phyloP scores from a whole-genome alignment of 1,140 invertebrate genomes.

The Danaus plexippus region DNA sequence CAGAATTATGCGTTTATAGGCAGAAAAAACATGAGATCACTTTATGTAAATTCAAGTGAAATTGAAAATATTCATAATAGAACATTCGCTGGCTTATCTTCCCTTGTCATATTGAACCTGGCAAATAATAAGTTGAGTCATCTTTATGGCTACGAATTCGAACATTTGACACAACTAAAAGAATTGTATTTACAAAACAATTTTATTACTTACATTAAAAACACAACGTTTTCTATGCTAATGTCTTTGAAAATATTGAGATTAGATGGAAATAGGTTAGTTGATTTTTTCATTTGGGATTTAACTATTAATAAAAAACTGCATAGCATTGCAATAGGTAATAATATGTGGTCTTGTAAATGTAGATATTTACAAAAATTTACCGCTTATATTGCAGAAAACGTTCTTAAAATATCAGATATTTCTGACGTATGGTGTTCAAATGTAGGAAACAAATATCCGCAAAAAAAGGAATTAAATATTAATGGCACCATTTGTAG shows the following conservation, averaged over 20 bases:
- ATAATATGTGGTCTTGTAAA: slow-evolving; percentile 91
- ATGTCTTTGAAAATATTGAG: slow-evolving; percentile 83
- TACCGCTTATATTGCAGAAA: slow-evolving; percentile 86
- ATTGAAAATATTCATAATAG: slow-evolving; percentile 91
- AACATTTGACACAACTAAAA: slow-evolving; percentile 83
- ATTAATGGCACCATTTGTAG: slow-evolving; percentile 87
- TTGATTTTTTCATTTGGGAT: slow-evolving; percentile 88
- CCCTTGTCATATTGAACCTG: slow-evolving; percentile 86
- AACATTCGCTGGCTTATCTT: slow-evolving; percentile 91
- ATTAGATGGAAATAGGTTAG: slow-evolving; percentile 87
- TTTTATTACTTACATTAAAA: slow-evolving; percentile 81
- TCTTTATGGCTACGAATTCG: slow-evolving; percentile 91
- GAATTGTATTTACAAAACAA: slow-evolving; percentile 93
- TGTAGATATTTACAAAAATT: slow-evolving; percentile 91
- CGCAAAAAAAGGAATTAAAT: slow-evolving; percentile 80
- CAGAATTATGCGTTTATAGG: slow-evolving; percentile 94
- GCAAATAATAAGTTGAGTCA: slow-evolving; percentile 87
- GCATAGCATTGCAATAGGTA: slow-evolving; percentile 79
- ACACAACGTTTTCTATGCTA: slow-evolving; percentile 83
- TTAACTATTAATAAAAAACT: slow-evolving; percentile 79
- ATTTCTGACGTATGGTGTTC: slow-evolving; percentile 83
- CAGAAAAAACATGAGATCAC: slow-evolving; percentile 87
- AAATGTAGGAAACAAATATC: slow-evolving; percentile 76
- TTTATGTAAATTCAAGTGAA: slow-evolving; percentile 89
- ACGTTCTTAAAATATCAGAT: slow-evolving; percentile 83